A percentile compares a stretch with the other conserved stretches of the same genome.
Conservation (phyloP, 2,113 vertebrate genomes). For the Serinus canaria region DNA sequence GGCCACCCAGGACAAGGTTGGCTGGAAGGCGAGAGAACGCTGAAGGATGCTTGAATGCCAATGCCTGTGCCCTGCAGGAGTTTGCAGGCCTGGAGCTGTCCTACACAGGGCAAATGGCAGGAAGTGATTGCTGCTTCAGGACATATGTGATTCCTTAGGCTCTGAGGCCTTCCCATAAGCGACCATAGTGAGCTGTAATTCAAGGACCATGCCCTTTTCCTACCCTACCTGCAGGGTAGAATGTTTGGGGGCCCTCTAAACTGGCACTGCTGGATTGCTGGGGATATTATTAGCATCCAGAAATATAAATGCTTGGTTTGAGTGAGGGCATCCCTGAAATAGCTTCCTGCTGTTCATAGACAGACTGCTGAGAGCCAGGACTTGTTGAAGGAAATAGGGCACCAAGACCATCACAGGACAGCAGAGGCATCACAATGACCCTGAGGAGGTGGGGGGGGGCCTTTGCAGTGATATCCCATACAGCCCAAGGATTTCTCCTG, state of each 20-base stretch:
- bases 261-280: background rate
- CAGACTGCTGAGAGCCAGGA: background rate
- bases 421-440: background rate
- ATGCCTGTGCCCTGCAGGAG: background rate
- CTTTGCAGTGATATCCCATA: background rate
- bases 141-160: background rate
- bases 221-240: background rate
- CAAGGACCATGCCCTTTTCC: background rate
- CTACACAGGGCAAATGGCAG: background rate
- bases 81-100: background rate
- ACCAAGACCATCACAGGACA: background rate
- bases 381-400: background rate
- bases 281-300: background rate
- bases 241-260: background rate
- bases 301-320: background rate
- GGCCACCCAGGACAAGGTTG: background rate
- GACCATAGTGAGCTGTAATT: background rate
- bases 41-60: background rate
- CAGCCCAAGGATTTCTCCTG: background rate
- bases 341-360: background rate
- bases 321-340: background rate
- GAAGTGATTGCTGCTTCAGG: background rate
- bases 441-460: background rate
- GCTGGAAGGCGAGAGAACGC: accelerated
- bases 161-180: background rate